These are phyloP conservation scores for Ochropleura leucogaster DNA, from an alignment of 2,888 invertebrate genomes.

Conservation along the genomic window DNA sequence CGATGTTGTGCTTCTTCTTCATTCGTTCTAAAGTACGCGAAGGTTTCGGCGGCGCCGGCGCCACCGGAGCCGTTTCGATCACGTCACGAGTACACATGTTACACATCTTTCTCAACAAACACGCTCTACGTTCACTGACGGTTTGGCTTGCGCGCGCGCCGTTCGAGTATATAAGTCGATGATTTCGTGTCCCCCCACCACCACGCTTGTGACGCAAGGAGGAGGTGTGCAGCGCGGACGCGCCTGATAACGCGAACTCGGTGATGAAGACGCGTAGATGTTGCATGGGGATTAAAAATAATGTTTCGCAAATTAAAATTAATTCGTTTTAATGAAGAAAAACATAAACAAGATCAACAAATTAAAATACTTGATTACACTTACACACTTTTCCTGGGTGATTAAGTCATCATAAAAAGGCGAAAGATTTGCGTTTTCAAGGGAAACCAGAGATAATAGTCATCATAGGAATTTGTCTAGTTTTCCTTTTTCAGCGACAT, in stretches of 20 bases:
- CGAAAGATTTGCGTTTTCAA: too few species aligned
- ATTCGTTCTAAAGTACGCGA: constrained; percentile 79
- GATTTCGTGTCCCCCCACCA: constrained; percentile 78
- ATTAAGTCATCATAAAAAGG: too few species aligned
- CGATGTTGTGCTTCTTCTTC: constrained; percentile 87
- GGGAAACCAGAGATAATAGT: too few species aligned
- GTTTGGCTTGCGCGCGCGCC: constrained; percentile 68
- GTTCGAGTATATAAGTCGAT: constrained; percentile 82
- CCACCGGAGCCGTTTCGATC: constrained; percentile 69
- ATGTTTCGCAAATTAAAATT: neutral
- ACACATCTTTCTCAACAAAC: constrained; percentile 78
- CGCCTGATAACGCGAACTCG: constrained; percentile 54
- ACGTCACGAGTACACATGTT: constrained; percentile 86
- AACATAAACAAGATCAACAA: neutral
- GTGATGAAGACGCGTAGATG: constrained; percentile 1
- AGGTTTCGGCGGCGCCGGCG: constrained; percentile 60
- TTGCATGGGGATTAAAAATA: constrained; percentile 9
- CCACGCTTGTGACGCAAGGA: constrained; percentile 65
- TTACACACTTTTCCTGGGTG: neutral
- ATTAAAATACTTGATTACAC: neutral
- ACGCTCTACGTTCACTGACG: constrained; percentile 65
- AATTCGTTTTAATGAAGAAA: too few species aligned
- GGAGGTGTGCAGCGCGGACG: constrained; percentile 66
- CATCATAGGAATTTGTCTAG: too few species aligned
- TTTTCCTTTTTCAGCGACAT: neutral